Base-by-base conservation (phyloP, 2,797 vertebrate species). In the Podarcis siculus region DNA sequence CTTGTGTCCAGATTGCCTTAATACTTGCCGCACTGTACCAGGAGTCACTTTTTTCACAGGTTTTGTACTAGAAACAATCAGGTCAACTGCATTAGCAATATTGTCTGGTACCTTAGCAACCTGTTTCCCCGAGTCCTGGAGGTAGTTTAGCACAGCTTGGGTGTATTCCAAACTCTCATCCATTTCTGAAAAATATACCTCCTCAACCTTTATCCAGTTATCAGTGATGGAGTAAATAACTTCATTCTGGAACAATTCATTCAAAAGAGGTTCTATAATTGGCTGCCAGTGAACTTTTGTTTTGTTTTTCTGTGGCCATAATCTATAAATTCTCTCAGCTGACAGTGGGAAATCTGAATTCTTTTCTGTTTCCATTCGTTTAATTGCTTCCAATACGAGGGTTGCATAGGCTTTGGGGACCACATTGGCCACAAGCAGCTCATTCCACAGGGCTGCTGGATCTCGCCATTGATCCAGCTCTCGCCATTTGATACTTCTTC, bases 391-490 rank as follows among this genome's bases (percentile, higher is more conserved):
- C 42, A 97, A 97, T 95, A 99, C 97, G 85, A 99, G 98, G 0
- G 97, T 98, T 72, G 97, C 97, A 87, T 99, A 99, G 80, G 98
- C 98, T 95, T 95, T 98, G 0, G 99, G 99, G 91, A 99, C 98
- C 92, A 99, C 94, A 10, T 97, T 98, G 80, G 97, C 93, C 79
- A 99, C 97, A 6, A 99, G 98, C 79, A 99, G 96, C 89, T 99
- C 98, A 90, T 99, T 99, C 99, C 99, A 99, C 89, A 99, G 93
- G 83, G 99, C 99, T 0, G 99, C 98, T 4, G 99, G 99, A 94
- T 99, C 99, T 94, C 98, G 97, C 98, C 98, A 99, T 49, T 99
- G 99, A 97, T 99, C 99, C 94, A 99, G 85, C 86, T 99, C 99
- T 58, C 98, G 96, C 99, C 99, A 99, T 90, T 99, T 99, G 88